phyloP scores from a whole-genome alignment of 2,797 vertebrate species.

The Picus viridis region DNA sequence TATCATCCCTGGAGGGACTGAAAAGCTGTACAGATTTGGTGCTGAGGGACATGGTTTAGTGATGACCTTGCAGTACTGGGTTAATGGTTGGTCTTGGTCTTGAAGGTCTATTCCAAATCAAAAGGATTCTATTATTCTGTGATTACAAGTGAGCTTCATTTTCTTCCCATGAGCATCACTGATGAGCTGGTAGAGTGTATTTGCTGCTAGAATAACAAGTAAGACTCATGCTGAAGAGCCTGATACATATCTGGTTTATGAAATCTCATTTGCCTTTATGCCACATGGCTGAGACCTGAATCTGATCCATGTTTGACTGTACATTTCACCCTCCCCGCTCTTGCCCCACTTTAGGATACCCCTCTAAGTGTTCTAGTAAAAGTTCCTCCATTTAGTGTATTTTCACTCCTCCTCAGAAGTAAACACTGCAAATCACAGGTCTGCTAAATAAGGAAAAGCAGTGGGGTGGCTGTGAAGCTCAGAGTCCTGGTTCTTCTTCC shows the following conservation, averaged over 20 bases:
- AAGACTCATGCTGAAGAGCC: neutral
- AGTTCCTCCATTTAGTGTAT: neutral
- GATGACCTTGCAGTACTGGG: too few species aligned
- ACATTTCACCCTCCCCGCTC: neutral
- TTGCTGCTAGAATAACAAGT: too few species aligned
- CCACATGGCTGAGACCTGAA: fast-evolving
- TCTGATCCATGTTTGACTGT: fast-evolving
- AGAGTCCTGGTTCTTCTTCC: neutral
- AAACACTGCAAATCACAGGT: neutral
- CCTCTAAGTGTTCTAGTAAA: neutral
- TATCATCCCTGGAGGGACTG: too few species aligned
- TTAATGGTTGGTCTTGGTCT: too few species aligned
- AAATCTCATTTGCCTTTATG: neutral
- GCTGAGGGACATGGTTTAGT: too few species aligned
- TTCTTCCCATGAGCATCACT: neutral
- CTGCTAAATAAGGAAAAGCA: neutral
- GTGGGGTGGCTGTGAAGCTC: neutral
- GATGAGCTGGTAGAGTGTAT: neutral
- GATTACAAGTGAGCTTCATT: neutral
- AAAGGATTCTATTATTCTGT: too few species aligned
- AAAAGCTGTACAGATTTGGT: too few species aligned
- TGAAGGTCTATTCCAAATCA: too few species aligned
- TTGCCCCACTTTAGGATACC: neutral
- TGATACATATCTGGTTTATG: neutral
- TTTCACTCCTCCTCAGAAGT: neutral